These are phyloP conservation scores for Lytechinus pictus DNA, from an alignment of 35 echinoderm and acorn worm genomes.

Conservation along the genomic window DNA sequence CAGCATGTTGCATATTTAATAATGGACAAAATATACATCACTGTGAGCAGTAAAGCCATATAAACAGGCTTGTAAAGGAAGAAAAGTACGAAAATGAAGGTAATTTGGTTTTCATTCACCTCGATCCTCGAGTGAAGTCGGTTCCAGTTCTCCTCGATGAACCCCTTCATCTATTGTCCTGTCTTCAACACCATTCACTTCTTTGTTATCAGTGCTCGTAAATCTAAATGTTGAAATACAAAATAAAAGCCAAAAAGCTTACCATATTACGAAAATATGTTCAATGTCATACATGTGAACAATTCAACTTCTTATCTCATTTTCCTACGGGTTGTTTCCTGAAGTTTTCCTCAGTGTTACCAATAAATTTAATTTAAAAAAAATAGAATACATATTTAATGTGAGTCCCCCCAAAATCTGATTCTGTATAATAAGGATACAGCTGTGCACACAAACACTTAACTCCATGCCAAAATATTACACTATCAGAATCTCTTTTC, in stretches of 20 bases:
- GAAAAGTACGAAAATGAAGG: neutral
- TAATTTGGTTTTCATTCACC: neutral
- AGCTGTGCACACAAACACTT: too few relatives aligned
- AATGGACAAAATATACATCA: neutral
- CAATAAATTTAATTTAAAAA: too few relatives aligned
- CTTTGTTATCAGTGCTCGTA: neutral
- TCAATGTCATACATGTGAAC: too few relatives aligned
- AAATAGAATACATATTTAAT: too few relatives aligned
- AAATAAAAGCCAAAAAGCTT: neutral
- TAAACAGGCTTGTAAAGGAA: neutral
- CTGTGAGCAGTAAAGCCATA: neutral
- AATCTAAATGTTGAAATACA: neutral
- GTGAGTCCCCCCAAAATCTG: too few relatives aligned
- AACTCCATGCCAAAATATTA: too few relatives aligned
- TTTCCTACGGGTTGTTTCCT: too few relatives aligned
- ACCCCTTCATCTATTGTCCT: neutral
- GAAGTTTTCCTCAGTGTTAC: too few relatives aligned
- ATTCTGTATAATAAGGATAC: too few relatives aligned
- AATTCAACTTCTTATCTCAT: too few relatives aligned
- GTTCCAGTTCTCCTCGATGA: conserved; percentile 19
- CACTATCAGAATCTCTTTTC: too few relatives aligned
- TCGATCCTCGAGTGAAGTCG: neutral
- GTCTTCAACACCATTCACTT: neutral
- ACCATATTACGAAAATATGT: too few relatives aligned
- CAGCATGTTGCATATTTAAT: neutral